Conservation (phyloP, 2,888 invertebrate genomes). For the Meiosimyza platycephala region DNA sequence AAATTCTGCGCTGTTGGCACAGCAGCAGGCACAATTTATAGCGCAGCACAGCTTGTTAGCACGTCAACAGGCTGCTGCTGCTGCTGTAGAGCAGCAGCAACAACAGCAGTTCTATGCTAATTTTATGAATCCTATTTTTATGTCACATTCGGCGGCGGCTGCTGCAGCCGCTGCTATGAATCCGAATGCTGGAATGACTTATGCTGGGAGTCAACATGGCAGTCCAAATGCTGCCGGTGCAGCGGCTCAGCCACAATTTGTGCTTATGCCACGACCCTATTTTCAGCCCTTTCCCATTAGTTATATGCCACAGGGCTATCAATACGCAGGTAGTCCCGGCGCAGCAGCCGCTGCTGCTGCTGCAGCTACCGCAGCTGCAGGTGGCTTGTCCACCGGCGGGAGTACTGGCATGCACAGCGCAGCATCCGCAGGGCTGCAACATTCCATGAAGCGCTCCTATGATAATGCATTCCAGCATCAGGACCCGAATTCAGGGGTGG, state of each 20-base stretch:
- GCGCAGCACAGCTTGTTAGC: slow-evolving; percentile 78
- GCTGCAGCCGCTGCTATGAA: slow-evolving; percentile 48
- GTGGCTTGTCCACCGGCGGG: slow-evolving; percentile 42
- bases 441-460: slow-evolving; percentile 76
- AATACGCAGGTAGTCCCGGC: slow-evolving; percentile 50
- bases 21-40: slow-evolving; percentile 72
- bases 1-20: slow-evolving; percentile 68
- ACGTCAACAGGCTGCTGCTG: slow-evolving; percentile 75
- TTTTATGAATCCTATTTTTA: slow-evolving; percentile 53
- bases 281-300: slow-evolving; percentile 63
- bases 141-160: slow-evolving; percentile 55
- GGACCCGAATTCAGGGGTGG: slow-evolving; percentile 47
- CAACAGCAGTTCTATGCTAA: slow-evolving; percentile 59
- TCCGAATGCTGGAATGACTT: too few relatives aligned
- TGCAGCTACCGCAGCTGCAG: slow-evolving; percentile 39
- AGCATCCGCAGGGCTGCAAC: slow-evolving; percentile 45
- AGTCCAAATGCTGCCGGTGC: slow-evolving; percentile 41
- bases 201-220: background rate
- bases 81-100: slow-evolving; percentile 63
- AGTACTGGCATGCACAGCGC: slow-evolving; percentile 41
- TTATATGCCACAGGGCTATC: slow-evolving; percentile 56
- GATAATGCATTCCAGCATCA: slow-evolving; percentile 77
- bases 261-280: slow-evolving; percentile 65
- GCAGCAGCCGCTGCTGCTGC: slow-evolving; percentile 59
- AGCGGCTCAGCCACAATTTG: slow-evolving; percentile 63